A percentile compares a stretch with the other conserved stretches of the same genome.
phyloP scores from a whole-genome alignment of 2,888 invertebrate genomes.

The Aplocera efformata region DNA sequence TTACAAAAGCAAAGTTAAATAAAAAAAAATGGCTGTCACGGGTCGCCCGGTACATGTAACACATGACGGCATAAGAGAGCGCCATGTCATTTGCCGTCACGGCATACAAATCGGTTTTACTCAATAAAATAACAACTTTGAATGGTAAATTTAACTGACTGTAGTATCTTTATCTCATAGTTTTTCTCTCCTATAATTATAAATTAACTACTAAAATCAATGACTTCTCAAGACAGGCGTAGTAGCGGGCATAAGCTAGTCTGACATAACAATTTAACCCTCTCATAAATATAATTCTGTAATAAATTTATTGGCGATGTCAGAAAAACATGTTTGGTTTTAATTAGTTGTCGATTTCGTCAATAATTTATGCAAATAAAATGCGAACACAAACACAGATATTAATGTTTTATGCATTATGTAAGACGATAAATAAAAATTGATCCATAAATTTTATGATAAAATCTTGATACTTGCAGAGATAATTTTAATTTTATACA shows the following conservation, averaged over 20 bases:
- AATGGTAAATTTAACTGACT: too few species aligned
- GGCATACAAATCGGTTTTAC: too few species aligned
- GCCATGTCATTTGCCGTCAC: too few species aligned
- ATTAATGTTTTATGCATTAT: conserved; percentile 18
- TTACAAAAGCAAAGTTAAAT: too few species aligned
- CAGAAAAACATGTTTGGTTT: conserved; percentile 36
- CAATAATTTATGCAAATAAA: conserved; percentile 30
- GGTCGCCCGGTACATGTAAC: too few species aligned
- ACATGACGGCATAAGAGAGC: too few species aligned
- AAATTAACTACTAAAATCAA: too few species aligned
- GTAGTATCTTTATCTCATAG: too few species aligned
- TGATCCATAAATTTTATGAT: conserved; percentile 13
- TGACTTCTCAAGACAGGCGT: neutral
- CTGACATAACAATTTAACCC: conserved; percentile 1
- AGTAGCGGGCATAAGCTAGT: neutral
- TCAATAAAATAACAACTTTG: too few species aligned
- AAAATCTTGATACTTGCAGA: conserved; percentile 12
- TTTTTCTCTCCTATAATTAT: too few species aligned
- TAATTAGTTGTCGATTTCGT: conserved; percentile 32
- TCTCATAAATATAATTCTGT: conserved; percentile 48
- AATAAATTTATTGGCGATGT: conserved; percentile 48
- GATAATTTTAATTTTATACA: neutral
- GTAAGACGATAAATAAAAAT: conserved; percentile 12
- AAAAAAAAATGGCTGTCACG: too few species aligned
- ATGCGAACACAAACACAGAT: conserved; percentile 17